These are phyloP conservation scores for Noctilio leporinus DNA, from an alignment of 2,113 vertebrate genomes.

Conservation along the genomic window DNA sequence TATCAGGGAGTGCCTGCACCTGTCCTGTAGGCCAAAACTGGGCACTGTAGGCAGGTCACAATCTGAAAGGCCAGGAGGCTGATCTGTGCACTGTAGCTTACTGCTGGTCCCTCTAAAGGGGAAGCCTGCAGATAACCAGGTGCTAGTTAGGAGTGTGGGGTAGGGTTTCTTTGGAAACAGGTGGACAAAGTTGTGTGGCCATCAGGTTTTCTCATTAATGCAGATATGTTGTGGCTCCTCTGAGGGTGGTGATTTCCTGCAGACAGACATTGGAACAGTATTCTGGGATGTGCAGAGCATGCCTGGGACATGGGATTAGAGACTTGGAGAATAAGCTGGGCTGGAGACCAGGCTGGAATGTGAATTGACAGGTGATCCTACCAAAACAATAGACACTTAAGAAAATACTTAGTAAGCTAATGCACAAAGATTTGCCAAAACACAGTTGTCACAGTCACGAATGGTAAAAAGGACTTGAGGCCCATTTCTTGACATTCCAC, in stretches of 20 bases:
- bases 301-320: accelerated
- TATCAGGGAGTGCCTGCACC: too few species aligned
- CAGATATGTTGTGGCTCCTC: background rate
- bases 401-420: background rate
- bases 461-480: background rate
- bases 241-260: background rate
- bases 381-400: background rate
- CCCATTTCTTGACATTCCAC: background rate
- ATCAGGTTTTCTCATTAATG: background rate
- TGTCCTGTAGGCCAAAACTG: too few species aligned
- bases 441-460: accelerated
- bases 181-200: background rate
- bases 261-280: background rate
- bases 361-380: background rate
- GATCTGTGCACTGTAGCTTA: background rate
- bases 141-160: background rate
- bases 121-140: background rate
- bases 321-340: background rate
- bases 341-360: background rate
- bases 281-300: background rate
- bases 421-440: background rate
- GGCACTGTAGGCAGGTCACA: accelerated
- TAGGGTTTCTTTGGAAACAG: background rate
- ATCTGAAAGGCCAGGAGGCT: background rate
- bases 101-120: background rate